Conservation (phyloP, 2,888 invertebrate species). For the Dryomyza anilis region DNA sequence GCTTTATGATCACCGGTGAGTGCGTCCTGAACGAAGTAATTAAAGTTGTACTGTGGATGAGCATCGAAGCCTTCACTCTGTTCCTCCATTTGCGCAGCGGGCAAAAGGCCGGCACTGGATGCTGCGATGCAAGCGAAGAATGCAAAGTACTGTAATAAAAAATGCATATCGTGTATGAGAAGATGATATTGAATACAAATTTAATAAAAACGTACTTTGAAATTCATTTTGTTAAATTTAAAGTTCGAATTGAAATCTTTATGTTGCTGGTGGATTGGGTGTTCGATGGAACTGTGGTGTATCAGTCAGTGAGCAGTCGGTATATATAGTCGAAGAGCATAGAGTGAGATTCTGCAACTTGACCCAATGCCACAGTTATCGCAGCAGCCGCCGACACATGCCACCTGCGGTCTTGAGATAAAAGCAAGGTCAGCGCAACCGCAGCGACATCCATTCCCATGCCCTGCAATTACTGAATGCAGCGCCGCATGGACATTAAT, state of each 20-base stretch:
- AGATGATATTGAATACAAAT: neutral
- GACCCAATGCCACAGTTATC: slow-evolving; percentile 19
- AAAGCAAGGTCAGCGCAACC: slow-evolving; percentile 43
- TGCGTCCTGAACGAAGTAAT: slow-evolving; percentile 62
- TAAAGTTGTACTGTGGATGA: slow-evolving; percentile 62
- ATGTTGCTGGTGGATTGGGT: slow-evolving; percentile 32
- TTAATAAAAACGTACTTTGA: slow-evolving; percentile 41
- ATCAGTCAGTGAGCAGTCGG: neutral
- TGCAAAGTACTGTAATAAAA: slow-evolving; percentile 37
- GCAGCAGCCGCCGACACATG: neutral
- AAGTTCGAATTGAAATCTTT: slow-evolving; percentile 19
- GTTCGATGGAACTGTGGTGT: slow-evolving; percentile 40
- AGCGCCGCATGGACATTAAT: neutral
- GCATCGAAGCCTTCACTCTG: slow-evolving; percentile 46
- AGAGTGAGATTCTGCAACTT: neutral
- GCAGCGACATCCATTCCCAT: slow-evolving; percentile 20
- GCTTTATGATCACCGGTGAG: slow-evolving; percentile 63
- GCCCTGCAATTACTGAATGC: slow-evolving; percentile 3
- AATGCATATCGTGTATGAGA: neutral
- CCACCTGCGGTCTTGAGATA: slow-evolving; percentile 8
- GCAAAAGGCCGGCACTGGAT: slow-evolving; percentile 46
- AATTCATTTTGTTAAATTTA: slow-evolving; percentile 41
- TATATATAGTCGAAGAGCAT: slow-evolving; percentile 13
- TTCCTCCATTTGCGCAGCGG: slow-evolving; percentile 33
- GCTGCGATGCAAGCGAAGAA: slow-evolving; percentile 42